phyloP scores from a whole-genome alignment of 2,113 vertebrate genomes.

The Austrofundulus limnaeus region DNA sequence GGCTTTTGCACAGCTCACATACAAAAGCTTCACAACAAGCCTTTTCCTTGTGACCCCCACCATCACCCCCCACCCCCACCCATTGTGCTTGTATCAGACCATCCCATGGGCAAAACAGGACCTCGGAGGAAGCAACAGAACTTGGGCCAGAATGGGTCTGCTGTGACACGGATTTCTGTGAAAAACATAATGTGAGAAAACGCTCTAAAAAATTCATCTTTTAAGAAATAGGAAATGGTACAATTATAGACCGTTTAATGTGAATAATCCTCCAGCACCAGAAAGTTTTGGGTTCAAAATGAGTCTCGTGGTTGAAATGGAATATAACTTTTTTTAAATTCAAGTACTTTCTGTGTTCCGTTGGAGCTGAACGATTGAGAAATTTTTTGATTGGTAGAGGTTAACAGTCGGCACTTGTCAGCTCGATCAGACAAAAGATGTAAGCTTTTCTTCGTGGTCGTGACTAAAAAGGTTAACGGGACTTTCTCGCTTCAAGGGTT shows the following conservation, averaged over 20 bases:
- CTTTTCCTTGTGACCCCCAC: constrained; percentile 62
- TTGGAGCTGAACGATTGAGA: constrained; percentile 50
- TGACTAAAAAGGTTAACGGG: constrained; percentile 53
- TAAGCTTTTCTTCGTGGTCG: constrained; percentile 61
- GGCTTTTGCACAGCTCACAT: constrained; percentile 54
- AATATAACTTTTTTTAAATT: no score
- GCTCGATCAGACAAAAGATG: constrained; percentile 65
- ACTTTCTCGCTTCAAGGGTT: constrained; percentile 35
- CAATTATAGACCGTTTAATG: constrained; percentile 6
- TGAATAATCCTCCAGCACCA: constrained; percentile 11
- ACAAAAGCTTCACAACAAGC: constrained; percentile 69
- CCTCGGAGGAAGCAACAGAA: constrained; percentile 47
- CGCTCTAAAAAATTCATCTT: constrained; percentile 11
- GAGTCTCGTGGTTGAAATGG: background rate
- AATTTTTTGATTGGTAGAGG: constrained; percentile 59
- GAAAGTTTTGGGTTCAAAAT: background rate
- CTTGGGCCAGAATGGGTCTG: constrained; percentile 43
- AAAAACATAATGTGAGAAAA: constrained; percentile 23
- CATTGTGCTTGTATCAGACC: constrained; percentile 65
- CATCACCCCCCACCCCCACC: background rate
- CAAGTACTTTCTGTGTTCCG: constrained; percentile 23
- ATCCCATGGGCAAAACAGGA: constrained; percentile 55
- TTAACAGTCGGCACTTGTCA: constrained; percentile 58
- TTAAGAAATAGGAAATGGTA: constrained; percentile 2
- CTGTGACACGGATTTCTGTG: constrained; percentile 41